Evolutionary conservation across 2,888 invertebrate species (phyloP).

Genomic region (Dorcus hopei): DNA sequence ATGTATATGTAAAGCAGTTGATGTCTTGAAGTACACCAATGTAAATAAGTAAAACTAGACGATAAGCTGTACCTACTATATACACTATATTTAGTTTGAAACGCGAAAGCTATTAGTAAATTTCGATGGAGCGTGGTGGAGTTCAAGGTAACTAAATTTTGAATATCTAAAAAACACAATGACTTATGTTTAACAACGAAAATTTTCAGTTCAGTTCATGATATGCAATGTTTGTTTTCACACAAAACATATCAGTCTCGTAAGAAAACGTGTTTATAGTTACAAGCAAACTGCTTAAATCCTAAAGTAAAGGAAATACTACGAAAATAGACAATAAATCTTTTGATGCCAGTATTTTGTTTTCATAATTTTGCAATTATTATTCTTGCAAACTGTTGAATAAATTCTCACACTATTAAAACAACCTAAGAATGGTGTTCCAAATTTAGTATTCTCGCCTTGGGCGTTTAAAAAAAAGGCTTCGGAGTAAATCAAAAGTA

Average conservation of each 20-base stretch:
- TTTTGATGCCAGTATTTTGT: too few species aligned
- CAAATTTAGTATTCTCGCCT: neutral
- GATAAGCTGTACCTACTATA: neutral
- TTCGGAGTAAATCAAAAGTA: too few species aligned
- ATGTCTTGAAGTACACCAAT: constrained; percentile 33
- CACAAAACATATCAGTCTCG: neutral
- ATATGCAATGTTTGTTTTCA: neutral
- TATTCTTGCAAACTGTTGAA: neutral
- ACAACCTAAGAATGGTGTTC: neutral
- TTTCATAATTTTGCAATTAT: neutral
- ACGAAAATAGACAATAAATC: too few species aligned
- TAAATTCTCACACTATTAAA: neutral
- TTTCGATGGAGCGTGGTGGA: constrained; percentile 1
- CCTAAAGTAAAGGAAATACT: too few species aligned
- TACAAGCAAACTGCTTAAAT: too few species aligned
- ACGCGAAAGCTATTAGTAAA: constrained; percentile 12
- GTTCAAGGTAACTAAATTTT: neutral
- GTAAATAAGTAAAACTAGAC: constrained; percentile 25
- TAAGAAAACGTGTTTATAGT: too few species aligned
- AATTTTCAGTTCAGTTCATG: neutral
- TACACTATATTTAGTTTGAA: too few species aligned
- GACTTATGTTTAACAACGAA: constrained; percentile 1
- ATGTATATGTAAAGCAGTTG: constrained; percentile 16
- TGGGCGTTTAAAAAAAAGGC: constrained; percentile 1
- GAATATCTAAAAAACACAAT: constrained; percentile 8